Evolutionary conservation across 2,113 vertebrate genomes (phyloP), one percentile per base, ranked within the genome.

Genomic region (Lamprotornis superbus): DNA sequence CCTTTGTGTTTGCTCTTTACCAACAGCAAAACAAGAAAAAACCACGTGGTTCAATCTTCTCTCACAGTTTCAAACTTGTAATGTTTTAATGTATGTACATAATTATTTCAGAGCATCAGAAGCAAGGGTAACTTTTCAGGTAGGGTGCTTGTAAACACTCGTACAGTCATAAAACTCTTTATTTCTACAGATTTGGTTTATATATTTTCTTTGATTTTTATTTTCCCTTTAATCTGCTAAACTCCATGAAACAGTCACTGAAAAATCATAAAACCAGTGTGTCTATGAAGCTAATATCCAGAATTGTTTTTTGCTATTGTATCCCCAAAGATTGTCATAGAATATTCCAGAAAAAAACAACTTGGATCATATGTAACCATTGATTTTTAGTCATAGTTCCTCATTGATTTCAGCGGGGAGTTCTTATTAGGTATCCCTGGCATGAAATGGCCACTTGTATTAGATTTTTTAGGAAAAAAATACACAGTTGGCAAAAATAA

Each of bases 361-460:
- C 46, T 21, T 59, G 39, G 25, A 78, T 71, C 40, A 28, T 89
- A 81, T 31, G 46, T 47, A 92, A 59, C 15, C 22, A 91, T 77
- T 83, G 84, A 91, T 91, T 91, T 93, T 91, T 68, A 79, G 84
- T 94, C 78, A 80, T 31, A 88, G 23, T 22, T 81, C 37, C 83
- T 76, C 33, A 61, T 10, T 76, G 61, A 91, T 91, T 95, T 87
- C 39, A 83, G 56, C 42, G 16, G 35, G 33, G 24, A 91, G 39
- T 17, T 91, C 35, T 83, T 22, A 83, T 90, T 96, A 95, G 39
- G 5, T 30, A 69, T 52, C 35, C 12, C 50, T 55, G 49, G 35
- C 49, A 64, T 84, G 81, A 94, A 94, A 92, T 57, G n/a, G 21
- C 12, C 82, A 70, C 33, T 65, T 30, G 2, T n/a, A 75, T 50